These are phyloP conservation scores for Paradisaea rubra DNA, from an alignment of 2,113 vertebrate species.

Conservation along the genomic window DNA sequence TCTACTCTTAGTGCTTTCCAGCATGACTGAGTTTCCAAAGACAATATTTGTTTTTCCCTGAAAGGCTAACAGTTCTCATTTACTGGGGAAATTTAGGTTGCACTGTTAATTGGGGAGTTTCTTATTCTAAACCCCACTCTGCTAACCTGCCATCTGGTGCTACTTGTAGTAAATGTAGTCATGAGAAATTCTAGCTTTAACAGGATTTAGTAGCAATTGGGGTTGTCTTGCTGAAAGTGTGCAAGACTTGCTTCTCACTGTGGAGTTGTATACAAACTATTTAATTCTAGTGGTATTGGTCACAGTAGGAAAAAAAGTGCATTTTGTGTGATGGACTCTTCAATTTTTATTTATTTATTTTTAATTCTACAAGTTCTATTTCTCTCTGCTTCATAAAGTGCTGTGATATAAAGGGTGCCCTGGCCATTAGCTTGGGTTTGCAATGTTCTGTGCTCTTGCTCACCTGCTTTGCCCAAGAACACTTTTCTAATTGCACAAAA, in stretches of 20 bases:
- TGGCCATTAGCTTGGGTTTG: background rate
- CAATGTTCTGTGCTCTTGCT: background rate
- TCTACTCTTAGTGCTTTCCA: background rate
- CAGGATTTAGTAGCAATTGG: background rate
- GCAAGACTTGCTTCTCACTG: background rate
- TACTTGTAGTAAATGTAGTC: background rate
- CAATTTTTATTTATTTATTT: background rate
- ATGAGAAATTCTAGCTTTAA: background rate
- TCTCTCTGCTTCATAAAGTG: background rate
- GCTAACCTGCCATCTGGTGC: background rate
- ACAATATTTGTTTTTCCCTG: background rate
- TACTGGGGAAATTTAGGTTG: background rate
- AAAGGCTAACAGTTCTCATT: background rate
- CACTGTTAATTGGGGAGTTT: background rate
- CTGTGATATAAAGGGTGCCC: background rate
- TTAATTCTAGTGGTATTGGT: background rate
- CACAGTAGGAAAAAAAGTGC: background rate
- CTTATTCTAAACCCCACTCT: background rate
- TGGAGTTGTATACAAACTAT: background rate
- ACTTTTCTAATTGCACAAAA: background rate
- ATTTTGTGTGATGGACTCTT: background rate
- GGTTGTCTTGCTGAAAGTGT: background rate
- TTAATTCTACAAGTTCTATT: background rate
- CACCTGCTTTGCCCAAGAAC: background rate
- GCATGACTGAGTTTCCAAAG: background rate